Base-by-base conservation (phyloP, 2,888 invertebrate genomes). In the Pachycephus smyrnensis region DNA sequence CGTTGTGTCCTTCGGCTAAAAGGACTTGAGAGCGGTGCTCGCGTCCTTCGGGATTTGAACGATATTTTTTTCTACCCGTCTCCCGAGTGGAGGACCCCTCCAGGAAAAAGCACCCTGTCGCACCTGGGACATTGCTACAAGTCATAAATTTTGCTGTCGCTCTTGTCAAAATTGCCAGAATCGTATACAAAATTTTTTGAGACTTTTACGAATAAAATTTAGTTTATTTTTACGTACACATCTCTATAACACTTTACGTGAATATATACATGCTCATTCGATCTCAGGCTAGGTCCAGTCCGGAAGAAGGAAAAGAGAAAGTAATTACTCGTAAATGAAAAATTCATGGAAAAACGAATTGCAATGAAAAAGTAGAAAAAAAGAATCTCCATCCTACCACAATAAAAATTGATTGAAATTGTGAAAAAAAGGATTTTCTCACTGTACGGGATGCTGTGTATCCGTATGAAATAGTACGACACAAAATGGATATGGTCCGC, bases 31-130 rank as follows among this genome's bases (percentile, higher is more conserved):
- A 55, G 55, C 55, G 23, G 9, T 55, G 55, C 23, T 55, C 78
- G 77, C 82, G 83, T 83, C 84, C 82, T 82, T 83, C 84, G 82
- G 73, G 77, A 77, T 77, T 75, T 23, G 55, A 55, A 23, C 23
- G 55, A 55, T 23, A 55, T 23, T 55, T 71, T 76, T 73, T 30
- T 68, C 35, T 15, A 69, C 15, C 73, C 40, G 23, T 75, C 55
- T 37, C 23, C 55, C 55, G 55, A 55, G 9, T 6, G 55, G 9
- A 55, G 55, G 9, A 55, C 23, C 55, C 55, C 55, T 55, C 55
- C 9, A 23, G 55, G 55, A 55, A 55, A 55, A 55, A 55, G 23
- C 23, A 9, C 55, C 55, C 9, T 9, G 9, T 23, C 55, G 9
- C 55, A 55, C 55, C 55, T 55, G 55, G 55, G 23, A 55, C 23